Evolutionary conservation across 2,113 vertebrate genomes (phyloP).

Genomic region (Sporophila hypoxantha): DNA sequence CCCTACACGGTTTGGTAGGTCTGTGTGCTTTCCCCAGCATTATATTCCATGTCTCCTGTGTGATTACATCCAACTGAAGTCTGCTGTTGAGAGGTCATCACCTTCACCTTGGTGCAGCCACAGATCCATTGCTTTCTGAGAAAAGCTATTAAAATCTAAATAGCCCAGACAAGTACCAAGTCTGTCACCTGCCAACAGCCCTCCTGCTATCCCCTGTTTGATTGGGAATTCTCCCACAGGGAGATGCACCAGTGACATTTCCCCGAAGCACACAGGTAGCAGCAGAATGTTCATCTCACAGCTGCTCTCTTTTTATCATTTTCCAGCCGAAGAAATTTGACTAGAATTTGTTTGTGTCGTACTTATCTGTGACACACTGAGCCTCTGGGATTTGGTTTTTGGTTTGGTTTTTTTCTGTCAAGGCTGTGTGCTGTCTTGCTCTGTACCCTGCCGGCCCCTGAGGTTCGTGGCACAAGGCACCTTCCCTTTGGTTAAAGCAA

Average conservation of each 20-base stretch:
- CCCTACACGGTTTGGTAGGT: background rate
- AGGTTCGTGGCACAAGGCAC: background rate
- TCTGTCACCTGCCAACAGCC: background rate
- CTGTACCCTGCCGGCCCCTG: background rate
- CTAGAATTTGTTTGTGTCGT: background rate
- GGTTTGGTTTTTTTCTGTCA: background rate
- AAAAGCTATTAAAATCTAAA: constrained; percentile 19
- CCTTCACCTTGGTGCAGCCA: background rate
- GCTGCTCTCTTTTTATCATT: background rate
- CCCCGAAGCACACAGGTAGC: background rate
- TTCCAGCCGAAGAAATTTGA: background rate
- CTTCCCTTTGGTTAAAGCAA: background rate
- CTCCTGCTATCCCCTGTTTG: background rate
- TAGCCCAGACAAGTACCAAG: background rate
- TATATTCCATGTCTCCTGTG: background rate
- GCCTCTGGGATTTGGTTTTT: background rate
- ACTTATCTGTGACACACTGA: background rate
- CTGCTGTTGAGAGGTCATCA: background rate
- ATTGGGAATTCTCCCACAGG: background rate
- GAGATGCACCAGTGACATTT: background rate
- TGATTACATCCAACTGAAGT: background rate
- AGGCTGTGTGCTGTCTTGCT: background rate
- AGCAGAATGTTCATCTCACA: background rate
- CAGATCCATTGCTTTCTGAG: background rate
- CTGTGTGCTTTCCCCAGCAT: background rate